These are phyloP conservation scores for Conops quadrifasciatus DNA, from an alignment of 2,888 invertebrate species.

Conservation along the genomic window DNA sequence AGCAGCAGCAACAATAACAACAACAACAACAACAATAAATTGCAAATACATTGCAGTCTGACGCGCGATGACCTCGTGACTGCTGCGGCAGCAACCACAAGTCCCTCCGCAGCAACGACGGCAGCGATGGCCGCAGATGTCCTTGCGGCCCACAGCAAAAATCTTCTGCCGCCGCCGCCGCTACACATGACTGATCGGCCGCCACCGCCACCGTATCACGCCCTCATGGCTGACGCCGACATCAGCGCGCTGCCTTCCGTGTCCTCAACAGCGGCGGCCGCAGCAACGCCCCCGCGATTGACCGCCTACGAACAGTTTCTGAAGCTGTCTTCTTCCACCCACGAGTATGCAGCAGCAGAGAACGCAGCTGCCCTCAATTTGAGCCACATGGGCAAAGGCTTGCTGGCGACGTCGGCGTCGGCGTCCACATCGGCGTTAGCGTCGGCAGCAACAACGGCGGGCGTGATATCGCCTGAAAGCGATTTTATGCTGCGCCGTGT, in stretches of 20 bases:
- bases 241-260: not conserved
- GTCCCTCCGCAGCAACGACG: conserved; percentile 4
- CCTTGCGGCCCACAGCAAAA: not conserved
- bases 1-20: conserved; percentile 37
- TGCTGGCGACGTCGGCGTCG: conserved; percentile 37
- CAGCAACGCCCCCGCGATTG: conserved; percentile 44
- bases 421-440: conserved; percentile 26
- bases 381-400: conserved; percentile 35
- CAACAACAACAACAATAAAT: conserved; percentile 34
- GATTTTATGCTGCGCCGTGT: conserved; percentile 41
- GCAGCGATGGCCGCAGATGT: conserved; percentile 27
- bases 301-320: conserved; percentile 57
- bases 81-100: conserved; percentile 33
- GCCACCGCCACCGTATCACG: conserved; percentile 52
- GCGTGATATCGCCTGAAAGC: conserved; percentile 44
- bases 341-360: conserved; percentile 42
- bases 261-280: conserved; percentile 33
- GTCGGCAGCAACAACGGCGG: conserved; percentile 11
- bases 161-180: not conserved
- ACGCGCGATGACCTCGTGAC: conserved; percentile 10
- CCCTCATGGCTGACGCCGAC: conserved; percentile 27
- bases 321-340: conserved; percentile 53
- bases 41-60: conserved; percentile 29
- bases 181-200: conserved; percentile 40
- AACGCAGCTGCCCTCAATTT: conserved; percentile 33